A percentile compares a stretch with the other conserved stretches of the same genome.
phyloP scores from a whole-genome alignment of 2,888 invertebrate genomes.

The Andricus quercusramuli region DNA sequence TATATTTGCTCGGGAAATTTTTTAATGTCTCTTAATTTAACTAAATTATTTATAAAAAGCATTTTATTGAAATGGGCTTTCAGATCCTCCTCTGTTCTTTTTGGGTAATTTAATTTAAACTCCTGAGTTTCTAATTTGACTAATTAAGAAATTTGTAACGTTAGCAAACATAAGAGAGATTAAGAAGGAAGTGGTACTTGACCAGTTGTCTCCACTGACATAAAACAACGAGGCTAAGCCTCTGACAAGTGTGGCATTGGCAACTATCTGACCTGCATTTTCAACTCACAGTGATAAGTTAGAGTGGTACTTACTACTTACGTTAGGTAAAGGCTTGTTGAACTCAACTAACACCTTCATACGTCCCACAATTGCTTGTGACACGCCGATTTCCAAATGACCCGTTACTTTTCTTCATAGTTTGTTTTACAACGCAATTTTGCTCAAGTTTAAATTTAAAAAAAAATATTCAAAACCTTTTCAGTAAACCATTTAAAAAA shows the following conservation, averaged over 20 bases:
- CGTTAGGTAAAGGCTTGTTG: neutral
- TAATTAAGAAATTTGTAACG: neutral
- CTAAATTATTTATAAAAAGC: neutral
- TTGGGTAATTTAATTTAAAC: too few relatives aligned
- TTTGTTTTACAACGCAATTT: neutral
- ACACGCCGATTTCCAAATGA: slow-evolving; percentile 62
- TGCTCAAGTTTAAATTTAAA: neutral
- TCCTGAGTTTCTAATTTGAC: too few relatives aligned
- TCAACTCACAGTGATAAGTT: slow-evolving; percentile 47
- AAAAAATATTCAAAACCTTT: too few relatives aligned
- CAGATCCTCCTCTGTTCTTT: neutral
- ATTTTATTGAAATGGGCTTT: neutral
- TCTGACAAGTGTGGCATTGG: slow-evolving; percentile 18
- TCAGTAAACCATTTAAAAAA: too few relatives aligned
- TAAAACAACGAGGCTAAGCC: neutral
- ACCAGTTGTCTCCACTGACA: neutral
- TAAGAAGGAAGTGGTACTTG: neutral
- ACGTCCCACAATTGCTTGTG: neutral
- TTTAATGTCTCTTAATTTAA: too few relatives aligned
- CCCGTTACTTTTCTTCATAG: slow-evolving; percentile 54
- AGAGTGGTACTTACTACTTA: slow-evolving; percentile 1
- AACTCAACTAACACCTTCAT: neutral
- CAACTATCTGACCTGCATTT: slow-evolving; percentile 55
- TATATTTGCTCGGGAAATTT: too few relatives aligned
- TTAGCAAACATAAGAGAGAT: neutral